These are phyloP conservation scores for Acrossocheilus wenchowensis DNA, from an alignment of 2,797 vertebrate genomes.

Conservation along the genomic window DNA sequence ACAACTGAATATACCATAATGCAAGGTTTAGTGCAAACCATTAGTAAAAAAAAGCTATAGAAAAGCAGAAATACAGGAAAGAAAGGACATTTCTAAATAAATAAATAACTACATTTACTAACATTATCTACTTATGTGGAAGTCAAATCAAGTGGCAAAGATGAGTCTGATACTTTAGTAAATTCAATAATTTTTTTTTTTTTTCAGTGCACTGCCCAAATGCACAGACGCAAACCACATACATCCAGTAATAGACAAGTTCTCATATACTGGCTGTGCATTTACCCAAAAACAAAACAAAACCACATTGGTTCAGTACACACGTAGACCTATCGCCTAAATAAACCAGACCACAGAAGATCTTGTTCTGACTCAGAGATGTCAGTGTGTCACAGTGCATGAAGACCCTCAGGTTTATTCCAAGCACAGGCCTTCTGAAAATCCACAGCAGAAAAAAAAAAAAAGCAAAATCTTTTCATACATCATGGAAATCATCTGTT, in stretches of 20 bases:
- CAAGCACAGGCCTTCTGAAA: background rate
- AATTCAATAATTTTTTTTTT: too few species aligned
- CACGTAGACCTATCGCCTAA: background rate
- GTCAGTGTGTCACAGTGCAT: conserved; percentile 9
- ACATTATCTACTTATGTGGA: fast-evolving
- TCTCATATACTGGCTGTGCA: background rate
- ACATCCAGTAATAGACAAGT: background rate
- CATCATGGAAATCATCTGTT: background rate
- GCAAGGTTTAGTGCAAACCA: background rate
- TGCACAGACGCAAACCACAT: background rate
- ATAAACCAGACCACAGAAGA: conserved; percentile 7
- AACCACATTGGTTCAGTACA: background rate
- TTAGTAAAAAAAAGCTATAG: background rate
- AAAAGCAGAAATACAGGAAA: background rate
- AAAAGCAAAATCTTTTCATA: background rate
- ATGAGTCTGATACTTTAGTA: background rate
- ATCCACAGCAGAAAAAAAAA: background rate
- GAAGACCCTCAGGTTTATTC: background rate
- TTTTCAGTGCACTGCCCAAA: background rate
- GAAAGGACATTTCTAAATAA: background rate
- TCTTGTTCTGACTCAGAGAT: background rate
- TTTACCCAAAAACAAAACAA: conserved; percentile 2
- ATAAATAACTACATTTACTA: background rate
- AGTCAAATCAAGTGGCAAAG: background rate
- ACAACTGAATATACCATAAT: background rate